A percentile compares a stretch with the other conserved stretches of the same genome.
These are phyloP conservation scores for Hymenopus coronatus DNA, from an alignment of 2,888 invertebrate genomes.

Conservation along the genomic window DNA sequence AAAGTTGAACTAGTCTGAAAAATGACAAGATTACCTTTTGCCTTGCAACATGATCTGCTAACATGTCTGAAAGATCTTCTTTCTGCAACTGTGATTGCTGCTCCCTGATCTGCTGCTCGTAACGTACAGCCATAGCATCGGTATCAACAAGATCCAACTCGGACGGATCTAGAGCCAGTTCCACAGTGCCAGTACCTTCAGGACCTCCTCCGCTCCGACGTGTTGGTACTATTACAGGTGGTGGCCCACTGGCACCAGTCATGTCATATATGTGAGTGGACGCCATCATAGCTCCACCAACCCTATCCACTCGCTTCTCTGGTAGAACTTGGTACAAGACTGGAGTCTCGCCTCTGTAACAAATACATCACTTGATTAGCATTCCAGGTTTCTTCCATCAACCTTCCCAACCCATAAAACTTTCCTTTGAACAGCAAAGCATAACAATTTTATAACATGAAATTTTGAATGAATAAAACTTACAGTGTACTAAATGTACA, in stretches of 20 bases:
- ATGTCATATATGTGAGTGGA: constrained; percentile 98
- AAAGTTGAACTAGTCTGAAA: too few species aligned
- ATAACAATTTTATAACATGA: not conserved
- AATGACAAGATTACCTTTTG: constrained; percentile 68
- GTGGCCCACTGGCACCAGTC: constrained; percentile 58
- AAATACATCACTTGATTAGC: not conserved
- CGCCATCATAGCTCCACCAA: constrained; percentile 94
- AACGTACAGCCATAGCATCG: constrained; percentile 92
- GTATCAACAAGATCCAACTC: constrained; percentile 91
- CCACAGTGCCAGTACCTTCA: constrained; percentile 71
- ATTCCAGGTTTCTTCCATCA: too few species aligned
- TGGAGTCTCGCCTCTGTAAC: constrained; percentile 80
- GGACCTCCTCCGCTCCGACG: constrained; percentile 42
- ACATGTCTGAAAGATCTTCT: constrained; percentile 97
- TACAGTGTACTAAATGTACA: not conserved
- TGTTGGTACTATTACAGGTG: constrained; percentile 44
- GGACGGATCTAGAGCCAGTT: constrained; percentile 94
- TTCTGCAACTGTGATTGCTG: constrained; percentile 83
- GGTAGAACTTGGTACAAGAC: constrained; percentile 93
- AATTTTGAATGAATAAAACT: not conserved
- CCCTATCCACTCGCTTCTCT: constrained; percentile 87
- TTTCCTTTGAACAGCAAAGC: too few species aligned
- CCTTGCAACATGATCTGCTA: constrained; percentile 95
- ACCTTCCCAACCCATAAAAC: too few species aligned
- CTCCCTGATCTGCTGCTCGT: constrained; percentile 94